phyloP scores from a whole-genome alignment of 2,888 invertebrate species.

The Neoaliturus tenellus region DNA sequence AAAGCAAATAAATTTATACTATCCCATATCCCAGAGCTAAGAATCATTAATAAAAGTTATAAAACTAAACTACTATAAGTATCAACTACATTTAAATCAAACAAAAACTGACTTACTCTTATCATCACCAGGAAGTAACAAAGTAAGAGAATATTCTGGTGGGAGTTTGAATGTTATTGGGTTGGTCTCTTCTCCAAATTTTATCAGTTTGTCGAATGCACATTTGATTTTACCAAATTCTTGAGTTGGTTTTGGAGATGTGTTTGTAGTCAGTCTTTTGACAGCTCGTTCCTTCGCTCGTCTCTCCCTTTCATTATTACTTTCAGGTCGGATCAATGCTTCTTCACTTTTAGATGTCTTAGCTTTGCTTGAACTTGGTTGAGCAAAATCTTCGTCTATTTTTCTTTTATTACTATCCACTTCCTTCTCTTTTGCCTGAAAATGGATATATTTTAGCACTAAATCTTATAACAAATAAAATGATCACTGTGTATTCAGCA shows the following conservation, averaged over 20 bases:
- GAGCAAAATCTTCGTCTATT: too few species aligned
- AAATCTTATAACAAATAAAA: too few species aligned
- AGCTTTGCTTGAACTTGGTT: too few species aligned
- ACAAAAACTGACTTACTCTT: conserved; percentile 76
- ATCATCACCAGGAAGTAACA: conserved; percentile 88
- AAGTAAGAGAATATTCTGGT: conserved; percentile 84
- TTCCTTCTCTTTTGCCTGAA: too few species aligned
- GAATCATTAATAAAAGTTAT: too few species aligned
- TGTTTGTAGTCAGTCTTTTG: background rate
- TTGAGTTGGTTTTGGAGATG: background rate
- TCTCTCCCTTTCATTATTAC: background rate
- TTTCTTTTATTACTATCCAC: too few species aligned
- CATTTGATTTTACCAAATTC: background rate
- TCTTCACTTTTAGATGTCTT: background rate
- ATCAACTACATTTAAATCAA: background rate
- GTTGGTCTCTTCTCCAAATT: conserved; percentile 90
- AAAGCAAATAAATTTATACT: too few species aligned
- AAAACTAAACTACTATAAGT: too few species aligned
- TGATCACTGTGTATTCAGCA: too few species aligned
- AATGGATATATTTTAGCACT: too few species aligned
- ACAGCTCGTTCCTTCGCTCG: conserved; percentile 12
- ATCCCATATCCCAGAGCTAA: too few species aligned
- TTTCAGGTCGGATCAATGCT: background rate
- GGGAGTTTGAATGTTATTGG: conserved; percentile 94
- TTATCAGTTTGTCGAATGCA: conserved; percentile 80